Conservation (phyloP, 2,888 invertebrate species). For the Drosophila koepferae region DNA sequence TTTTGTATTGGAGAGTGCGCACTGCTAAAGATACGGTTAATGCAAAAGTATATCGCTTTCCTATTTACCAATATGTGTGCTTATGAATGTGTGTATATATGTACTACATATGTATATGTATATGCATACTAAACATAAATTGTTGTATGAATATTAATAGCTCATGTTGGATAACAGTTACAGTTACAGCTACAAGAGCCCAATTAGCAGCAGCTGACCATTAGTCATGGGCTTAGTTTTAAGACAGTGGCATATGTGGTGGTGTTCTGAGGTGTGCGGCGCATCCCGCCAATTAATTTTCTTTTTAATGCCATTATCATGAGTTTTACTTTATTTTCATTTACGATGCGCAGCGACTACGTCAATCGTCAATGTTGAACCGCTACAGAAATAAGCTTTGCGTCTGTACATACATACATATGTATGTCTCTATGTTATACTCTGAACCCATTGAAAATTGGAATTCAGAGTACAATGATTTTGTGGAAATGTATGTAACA, state of each 20-base stretch:
- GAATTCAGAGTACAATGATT: too few relatives aligned
- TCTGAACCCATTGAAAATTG: too few relatives aligned
- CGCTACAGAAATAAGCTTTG: conserved; percentile 41
- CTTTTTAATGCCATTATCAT: conserved; percentile 30
- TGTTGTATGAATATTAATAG: conserved; percentile 55
- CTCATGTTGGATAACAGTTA: conserved; percentile 37
- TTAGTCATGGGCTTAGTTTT: conserved; percentile 11
- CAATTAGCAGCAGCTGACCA: conserved; percentile 52
- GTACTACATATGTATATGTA: too few relatives aligned
- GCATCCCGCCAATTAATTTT: conserved; percentile 27
- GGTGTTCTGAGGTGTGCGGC: conserved; percentile 10
- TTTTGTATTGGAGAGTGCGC: conserved; percentile 9
- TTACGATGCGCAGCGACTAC: conserved; percentile 37
- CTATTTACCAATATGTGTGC: background rate
- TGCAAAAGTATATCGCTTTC: background rate
- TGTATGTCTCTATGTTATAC: too few relatives aligned
- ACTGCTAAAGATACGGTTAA: conserved; percentile 15
- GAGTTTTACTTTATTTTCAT: conserved; percentile 50
- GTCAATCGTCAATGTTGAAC: conserved; percentile 13
- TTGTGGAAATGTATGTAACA: too few relatives aligned
- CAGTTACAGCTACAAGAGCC: conserved; percentile 33
- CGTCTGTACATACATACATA: conserved; percentile 20
- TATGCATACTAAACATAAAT: conserved; percentile 61
- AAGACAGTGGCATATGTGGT: background rate
- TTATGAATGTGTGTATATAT: background rate